These are phyloP conservation scores for Amphipyra tragopoginis DNA, from an alignment of 2,888 invertebrate genomes.

Conservation along the genomic window DNA sequence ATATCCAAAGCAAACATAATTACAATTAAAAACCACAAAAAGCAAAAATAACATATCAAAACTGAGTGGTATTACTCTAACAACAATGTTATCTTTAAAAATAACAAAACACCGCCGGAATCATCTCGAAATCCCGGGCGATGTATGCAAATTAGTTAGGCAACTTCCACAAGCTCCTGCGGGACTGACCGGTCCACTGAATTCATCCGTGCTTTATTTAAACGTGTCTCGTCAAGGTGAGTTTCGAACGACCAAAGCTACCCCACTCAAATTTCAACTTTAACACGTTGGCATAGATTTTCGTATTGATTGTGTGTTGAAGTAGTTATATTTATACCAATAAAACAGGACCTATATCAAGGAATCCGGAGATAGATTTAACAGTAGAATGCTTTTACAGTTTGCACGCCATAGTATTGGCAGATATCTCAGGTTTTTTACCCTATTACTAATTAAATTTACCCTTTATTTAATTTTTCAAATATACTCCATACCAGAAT, in stretches of 20 bases:
- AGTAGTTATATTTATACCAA: conserved; percentile 29
- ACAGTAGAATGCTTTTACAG: conserved; percentile 2
- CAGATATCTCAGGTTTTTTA: not conserved
- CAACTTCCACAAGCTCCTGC: conserved; percentile 60
- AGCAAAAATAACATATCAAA: conserved; percentile 20
- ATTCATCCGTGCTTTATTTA: conserved; percentile 64
- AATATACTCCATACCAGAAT: too few relatives aligned
- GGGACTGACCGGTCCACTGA: conserved; percentile 64
- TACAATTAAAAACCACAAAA: not conserved
- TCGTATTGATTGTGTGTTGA: not conserved
- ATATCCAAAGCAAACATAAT: too few relatives aligned
- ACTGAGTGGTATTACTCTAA: conserved; percentile 20
- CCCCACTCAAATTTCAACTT: conserved; percentile 11
- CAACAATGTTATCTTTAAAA: conserved; percentile 35
- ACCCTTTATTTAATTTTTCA: too few relatives aligned
- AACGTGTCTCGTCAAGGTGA: conserved; percentile 51
- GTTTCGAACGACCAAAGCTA: conserved; percentile 20
- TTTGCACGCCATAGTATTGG: not conserved
- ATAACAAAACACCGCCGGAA: conserved; percentile 51
- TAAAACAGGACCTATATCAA: conserved; percentile 20
- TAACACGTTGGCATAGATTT: not conserved
- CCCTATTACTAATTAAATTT: not conserved
- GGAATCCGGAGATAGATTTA: conserved; percentile 18
- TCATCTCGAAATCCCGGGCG: conserved; percentile 61
- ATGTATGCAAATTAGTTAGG: conserved; percentile 71